These are phyloP conservation scores for Phthorimaea operculella DNA, from an alignment of 1,140 invertebrate species.

Conservation along the genomic window DNA sequence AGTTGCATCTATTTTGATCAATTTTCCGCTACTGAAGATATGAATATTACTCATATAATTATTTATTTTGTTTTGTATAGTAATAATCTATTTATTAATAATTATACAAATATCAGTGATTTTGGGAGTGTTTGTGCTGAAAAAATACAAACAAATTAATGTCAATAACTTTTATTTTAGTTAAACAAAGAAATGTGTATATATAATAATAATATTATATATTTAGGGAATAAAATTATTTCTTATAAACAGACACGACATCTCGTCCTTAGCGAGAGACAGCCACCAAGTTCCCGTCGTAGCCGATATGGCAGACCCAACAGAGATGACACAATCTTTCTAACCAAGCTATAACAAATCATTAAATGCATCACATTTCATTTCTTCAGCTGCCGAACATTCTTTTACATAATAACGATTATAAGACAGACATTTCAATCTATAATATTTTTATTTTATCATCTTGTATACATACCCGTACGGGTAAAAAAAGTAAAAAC, in stretches of 20 bases:
- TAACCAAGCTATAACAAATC: not conserved
- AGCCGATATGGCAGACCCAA: constrained; percentile 42
- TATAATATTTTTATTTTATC: no score
- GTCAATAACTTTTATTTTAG: constrained; percentile 67
- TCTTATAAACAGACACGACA: constrained; percentile 52
- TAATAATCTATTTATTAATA: no score
- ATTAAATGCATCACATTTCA: not conserved
- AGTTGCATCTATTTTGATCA: no score
- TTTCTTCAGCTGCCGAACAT: constrained; percentile 1
- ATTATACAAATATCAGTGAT: no score
- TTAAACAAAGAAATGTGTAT: constrained; percentile 63
- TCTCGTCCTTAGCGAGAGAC: constrained; percentile 52
- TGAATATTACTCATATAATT: no score
- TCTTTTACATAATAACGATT: not conserved
- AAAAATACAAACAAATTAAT: constrained; percentile 22
- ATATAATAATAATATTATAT: constrained; percentile 46
- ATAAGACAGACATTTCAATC: not conserved
- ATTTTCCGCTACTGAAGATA: no score
- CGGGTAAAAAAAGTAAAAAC: not conserved
- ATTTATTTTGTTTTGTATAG: no score
- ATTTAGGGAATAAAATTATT: constrained; percentile 58
- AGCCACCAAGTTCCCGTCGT: constrained; percentile 52
- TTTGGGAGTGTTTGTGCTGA: no score
- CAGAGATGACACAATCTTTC: not conserved
- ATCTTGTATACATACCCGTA: not conserved